Evolutionary conservation across 1,140 invertebrate species (phyloP), one percentile per base, ranked within the genome.

Genomic region (Teleogryllus occipitalis): DNA sequence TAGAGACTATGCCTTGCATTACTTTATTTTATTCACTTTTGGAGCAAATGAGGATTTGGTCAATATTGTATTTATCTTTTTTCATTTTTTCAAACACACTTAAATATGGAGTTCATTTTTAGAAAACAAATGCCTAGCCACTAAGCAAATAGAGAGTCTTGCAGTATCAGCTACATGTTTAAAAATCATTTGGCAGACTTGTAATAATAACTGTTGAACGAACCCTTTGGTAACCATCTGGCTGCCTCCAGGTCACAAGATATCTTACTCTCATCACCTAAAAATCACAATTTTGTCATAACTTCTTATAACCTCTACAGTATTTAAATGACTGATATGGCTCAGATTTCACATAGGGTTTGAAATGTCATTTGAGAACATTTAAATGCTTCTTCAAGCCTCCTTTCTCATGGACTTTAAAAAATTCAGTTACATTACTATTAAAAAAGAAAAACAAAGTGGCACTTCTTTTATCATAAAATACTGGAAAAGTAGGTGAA

Each of bases 401-500:
- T 65, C 18, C 18, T 14, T 65, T 65, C 18, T 14, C 10, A 14
- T 10, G 27, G 8, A 49, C 46, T 21, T 46, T 47, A 15, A 77
- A 77, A 77, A 47, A 77, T 21, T 27, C 15, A 46, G 12, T n/a
- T 8, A 48, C 47, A 75, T 75, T 65, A 2, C 49, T 74, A 22
- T 65, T 65, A 76, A 39, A 76, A 46, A 12, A 54, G 75, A 27
- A 80, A 27, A 77, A 27, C 76, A 39, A 75, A 77, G 79, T 80
- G 79, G 79, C 79, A 80, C 79, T 80, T 80, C 22, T 79, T 80
- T 76, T 47, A 77, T 80, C 75, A 80, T 80, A 80, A 80, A 80
- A 80, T 80, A 80, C 79, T 80, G 79, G 79, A 76, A 80, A 79
- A 77, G 47, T 77, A n/a, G 47, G 76, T 65, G 76, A 77, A 77